phyloP scores from a whole-genome alignment of 2,797 vertebrate species.

The Astyanax mexicanus region DNA sequence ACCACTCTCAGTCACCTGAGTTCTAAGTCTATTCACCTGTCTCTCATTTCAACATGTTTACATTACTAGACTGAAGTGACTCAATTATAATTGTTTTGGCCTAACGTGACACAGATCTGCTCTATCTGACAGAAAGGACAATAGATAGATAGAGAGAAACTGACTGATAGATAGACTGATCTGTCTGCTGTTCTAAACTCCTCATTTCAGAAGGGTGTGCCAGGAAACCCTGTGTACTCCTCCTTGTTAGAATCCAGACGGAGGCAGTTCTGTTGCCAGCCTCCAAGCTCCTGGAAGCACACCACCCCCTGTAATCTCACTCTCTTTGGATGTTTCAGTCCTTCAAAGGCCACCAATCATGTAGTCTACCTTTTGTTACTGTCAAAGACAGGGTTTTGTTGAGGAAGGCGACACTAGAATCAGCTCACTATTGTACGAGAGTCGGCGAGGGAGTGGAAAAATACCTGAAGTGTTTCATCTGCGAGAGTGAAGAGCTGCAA shows the following conservation, averaged over 20 bases:
- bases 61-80: too few species aligned
- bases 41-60: too few species aligned
- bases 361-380: conserved; percentile 39
- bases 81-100: too few species aligned
- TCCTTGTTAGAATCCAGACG: conserved; percentile 35
- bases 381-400: conserved; percentile 48
- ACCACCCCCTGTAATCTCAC: neutral
- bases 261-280: conserved; percentile 21
- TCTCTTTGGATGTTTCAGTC: conserved; percentile 42
- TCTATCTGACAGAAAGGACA: too few species aligned
- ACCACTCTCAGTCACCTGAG: too few species aligned
- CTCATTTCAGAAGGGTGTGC: conserved; percentile 25
- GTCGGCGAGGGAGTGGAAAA: conserved; percentile 28
- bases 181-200: neutral
- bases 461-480: conserved; percentile 55
- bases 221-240: conserved; percentile 30
- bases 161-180: conserved; percentile 7
- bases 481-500: conserved; percentile 23
- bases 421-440: conserved; percentile 46
- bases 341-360: conserved; percentile 51
- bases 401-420: conserved; percentile 39
- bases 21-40: too few species aligned
- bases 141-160: neutral
- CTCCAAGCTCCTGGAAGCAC: conserved; percentile 22
- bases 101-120: too few species aligned